Evolutionary conservation across 2,797 vertebrate species (phyloP), one percentile per base, ranked within the genome.

Genomic region (Sebastes diaconus): DNA sequence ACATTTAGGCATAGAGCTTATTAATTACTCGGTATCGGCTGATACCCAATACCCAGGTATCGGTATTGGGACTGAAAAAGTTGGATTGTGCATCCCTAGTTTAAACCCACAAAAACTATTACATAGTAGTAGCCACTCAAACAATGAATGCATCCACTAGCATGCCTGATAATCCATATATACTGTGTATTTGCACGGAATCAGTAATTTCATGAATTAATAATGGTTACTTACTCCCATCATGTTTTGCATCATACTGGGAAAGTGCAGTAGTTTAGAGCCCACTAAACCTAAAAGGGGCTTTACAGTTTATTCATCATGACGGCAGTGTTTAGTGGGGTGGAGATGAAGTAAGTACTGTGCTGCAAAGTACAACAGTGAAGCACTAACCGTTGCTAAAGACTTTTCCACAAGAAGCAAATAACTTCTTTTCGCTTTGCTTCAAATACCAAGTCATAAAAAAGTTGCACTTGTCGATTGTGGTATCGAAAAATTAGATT

Each of bases 151-250:
- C 16, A 20, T 68, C 34, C 12, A 22, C 30, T 3, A 46, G 4
- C 13, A 12, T 24, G 63, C 55, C 59, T 50, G 13, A 54, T 71
- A 58, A 59, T 59, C 60, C 13, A 77, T 20, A 57, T 34, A 61
- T 34, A 68, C 27, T 52, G 13, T 42, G 14, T 55, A 71, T 77
- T 66, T 80, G 22, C 42, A 73, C 32, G 34, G 13, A 84, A 73
- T 63, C 27, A n/a, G 71, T 59, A n/a, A 77, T 76, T 65, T 72
- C 68, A 80, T 79, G 65, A 85, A 85, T 81, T 68, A 80, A 39
- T 76, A 73, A 83, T 68, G 24, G 16, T 32, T 25, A 57, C 68
- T 71, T 69, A 24, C 18, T 73, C 12, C 18, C 16, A 70, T 65
- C 14, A 52, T 82, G 18, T 68, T 79, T 68, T 34, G 34, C 57